Conservation (phyloP, 1,140 invertebrate species). For the Drosophila erecta region DNA sequence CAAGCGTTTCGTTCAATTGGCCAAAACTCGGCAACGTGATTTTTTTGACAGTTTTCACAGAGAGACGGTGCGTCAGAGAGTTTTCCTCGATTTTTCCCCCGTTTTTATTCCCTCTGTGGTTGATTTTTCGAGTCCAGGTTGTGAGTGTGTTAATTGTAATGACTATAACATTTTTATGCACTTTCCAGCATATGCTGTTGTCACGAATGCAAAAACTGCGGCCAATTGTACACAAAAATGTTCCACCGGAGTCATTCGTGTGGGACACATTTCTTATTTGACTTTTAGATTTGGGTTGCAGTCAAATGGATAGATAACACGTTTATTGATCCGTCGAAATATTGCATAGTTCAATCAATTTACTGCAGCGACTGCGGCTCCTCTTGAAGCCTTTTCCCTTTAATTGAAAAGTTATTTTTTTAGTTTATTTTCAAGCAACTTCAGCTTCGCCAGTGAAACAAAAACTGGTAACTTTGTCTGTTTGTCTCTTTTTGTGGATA, state of each 20-base stretch:
- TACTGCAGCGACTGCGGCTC: constrained; percentile 9
- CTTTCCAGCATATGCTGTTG: constrained; percentile 11
- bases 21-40: constrained; percentile 50
- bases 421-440: constrained; percentile 1
- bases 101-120: constrained; percentile 17
- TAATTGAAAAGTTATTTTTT: neutral
- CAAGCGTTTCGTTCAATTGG: constrained; percentile 29
- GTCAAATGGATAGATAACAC: neutral
- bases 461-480: constrained; percentile 16
- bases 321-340: neutral
- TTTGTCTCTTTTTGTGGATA: constrained; percentile 14
- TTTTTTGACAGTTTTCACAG: constrained; percentile 58
- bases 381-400: neutral
- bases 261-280: neutral
- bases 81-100: neutral
- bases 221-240: constrained; percentile 10
- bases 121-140: constrained; percentile 4
- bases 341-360: constrained; percentile 1
- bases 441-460: constrained; percentile 13
- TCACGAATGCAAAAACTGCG: constrained; percentile 23
- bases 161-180: constrained; percentile 29
- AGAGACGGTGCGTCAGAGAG: neutral
- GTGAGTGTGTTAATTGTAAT: constrained; percentile 45
- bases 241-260: neutral
- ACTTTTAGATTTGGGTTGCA: neutral